Conservation (phyloP, 2,888 invertebrate species). For the Drosophila pegasa region DNA sequence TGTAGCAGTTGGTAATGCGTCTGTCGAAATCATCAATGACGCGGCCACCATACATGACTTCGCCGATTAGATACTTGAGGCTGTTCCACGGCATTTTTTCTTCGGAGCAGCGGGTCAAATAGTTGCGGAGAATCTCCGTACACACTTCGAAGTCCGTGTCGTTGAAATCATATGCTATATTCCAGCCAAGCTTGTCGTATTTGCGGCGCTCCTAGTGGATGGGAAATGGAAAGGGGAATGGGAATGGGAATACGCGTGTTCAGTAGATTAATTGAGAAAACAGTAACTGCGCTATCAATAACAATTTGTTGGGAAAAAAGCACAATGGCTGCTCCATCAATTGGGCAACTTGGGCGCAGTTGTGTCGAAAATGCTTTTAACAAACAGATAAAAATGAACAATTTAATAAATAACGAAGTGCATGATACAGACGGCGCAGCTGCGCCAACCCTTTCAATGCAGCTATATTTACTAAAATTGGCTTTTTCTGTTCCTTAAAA, state of each 20-base stretch:
- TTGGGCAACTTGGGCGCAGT: constrained; percentile 54
- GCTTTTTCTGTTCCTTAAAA: constrained; percentile 9
- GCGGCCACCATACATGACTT: constrained; percentile 97
- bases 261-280: constrained; percentile 41
- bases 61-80: constrained; percentile 96
- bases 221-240: neutral
- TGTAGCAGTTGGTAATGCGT: constrained; percentile 93
- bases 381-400: constrained; percentile 59
- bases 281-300: constrained; percentile 62
- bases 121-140: constrained; percentile 93
- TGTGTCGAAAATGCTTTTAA: constrained; percentile 62
- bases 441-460: constrained; percentile 35
- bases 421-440: constrained; percentile 37
- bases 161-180: constrained; percentile 96
- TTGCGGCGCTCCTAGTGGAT: constrained; percentile 91
- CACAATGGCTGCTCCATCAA: constrained; percentile 53
- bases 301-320: constrained; percentile 58
- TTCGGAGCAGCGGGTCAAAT: constrained; percentile 89
- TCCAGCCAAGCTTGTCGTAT: constrained; percentile 98
- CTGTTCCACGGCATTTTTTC: constrained; percentile 94
- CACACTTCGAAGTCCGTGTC: constrained; percentile 96
- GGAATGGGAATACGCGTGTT: neutral
- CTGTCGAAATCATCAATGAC: constrained; percentile 97
- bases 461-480: constrained; percentile 26
- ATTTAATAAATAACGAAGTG: constrained; percentile 76